Conservation (phyloP, 2,113 vertebrate genomes). For the Verasper variegatus region DNA sequence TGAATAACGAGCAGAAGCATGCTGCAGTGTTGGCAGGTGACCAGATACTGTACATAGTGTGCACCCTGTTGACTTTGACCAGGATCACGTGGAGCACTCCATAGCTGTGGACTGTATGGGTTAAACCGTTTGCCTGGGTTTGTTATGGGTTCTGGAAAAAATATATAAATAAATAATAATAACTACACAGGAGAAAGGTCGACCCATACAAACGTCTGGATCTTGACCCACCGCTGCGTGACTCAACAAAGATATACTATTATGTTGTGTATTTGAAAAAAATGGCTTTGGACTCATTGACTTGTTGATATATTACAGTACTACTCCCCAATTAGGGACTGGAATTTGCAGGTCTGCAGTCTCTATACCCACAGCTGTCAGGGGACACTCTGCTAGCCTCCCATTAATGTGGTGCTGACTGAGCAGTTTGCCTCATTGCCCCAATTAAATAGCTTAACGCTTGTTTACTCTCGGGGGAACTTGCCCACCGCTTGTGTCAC, state of each 20-base stretch:
- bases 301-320: neutral
- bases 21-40: constrained; percentile 49
- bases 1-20: constrained; percentile 38
- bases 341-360: constrained; percentile 36
- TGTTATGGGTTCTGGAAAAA: too few species aligned
- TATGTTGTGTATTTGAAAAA: too few species aligned
- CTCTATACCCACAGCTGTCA: constrained; percentile 45
- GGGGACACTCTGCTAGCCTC: constrained; percentile 49
- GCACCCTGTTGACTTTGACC: constrained; percentile 21
- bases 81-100: constrained; percentile 4
- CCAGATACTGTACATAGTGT: constrained; percentile 33
- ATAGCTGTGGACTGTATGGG: neutral
- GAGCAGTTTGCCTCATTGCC: constrained; percentile 60
- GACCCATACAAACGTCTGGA: neutral
- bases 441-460: constrained; percentile 64
- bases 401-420: constrained; percentile 57
- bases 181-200: too few species aligned
- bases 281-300: too few species aligned
- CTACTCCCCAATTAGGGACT: constrained; percentile 13
- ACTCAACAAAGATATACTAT: too few species aligned
- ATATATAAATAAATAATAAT: too few species aligned
- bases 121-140: neutral
- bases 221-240: neutral
- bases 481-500: constrained; percentile 54
- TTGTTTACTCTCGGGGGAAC: constrained; percentile 66